A percentile compares a stretch with the other conserved stretches of the same genome.
These are phyloP conservation scores for Oeneis ivallda DNA, from an alignment of 2,888 invertebrate species.

Conservation along the genomic window DNA sequence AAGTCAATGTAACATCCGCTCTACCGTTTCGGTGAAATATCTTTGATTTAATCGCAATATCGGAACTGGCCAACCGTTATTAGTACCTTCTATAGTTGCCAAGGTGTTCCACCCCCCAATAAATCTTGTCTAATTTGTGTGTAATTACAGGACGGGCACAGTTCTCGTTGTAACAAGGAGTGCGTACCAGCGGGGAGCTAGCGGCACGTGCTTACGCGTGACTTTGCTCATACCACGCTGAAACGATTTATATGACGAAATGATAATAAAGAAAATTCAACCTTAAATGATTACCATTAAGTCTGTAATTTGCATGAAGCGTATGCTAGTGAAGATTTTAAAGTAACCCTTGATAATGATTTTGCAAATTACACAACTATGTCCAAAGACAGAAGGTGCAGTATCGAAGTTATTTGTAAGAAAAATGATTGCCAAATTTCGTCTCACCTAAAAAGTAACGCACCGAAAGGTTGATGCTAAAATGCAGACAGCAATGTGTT, in stretches of 20 bases:
- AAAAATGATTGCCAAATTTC: slow-evolving; percentile 44
- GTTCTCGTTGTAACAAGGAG: slow-evolving; percentile 78
- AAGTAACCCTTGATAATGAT: slow-evolving; percentile 18
- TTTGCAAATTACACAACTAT: slow-evolving; percentile 43
- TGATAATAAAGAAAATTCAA: slow-evolving; percentile 41
- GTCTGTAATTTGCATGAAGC: slow-evolving; percentile 38
- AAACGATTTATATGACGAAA: slow-evolving; percentile 43
- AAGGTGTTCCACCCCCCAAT: slow-evolving; percentile 81
- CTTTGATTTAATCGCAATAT: slow-evolving; percentile 63
- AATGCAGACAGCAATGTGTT: slow-evolving; percentile 68
- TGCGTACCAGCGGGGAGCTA: slow-evolving; percentile 76
- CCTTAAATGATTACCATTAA: slow-evolving; percentile 38
- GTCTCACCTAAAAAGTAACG: slow-evolving; percentile 58
- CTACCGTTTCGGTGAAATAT: not conserved
- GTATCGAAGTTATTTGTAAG: slow-evolving; percentile 47
- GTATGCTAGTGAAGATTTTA: slow-evolving; percentile 2
- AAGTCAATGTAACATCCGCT: not conserved
- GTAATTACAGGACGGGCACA: slow-evolving; percentile 80
- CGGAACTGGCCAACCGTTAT: slow-evolving; percentile 76
- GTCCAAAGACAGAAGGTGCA: slow-evolving; percentile 53
- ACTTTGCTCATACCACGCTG: slow-evolving; percentile 31
- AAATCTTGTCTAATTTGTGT: slow-evolving; percentile 83
- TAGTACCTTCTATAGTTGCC: slow-evolving; percentile 79
- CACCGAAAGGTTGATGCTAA: slow-evolving; percentile 69
- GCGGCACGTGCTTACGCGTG: slow-evolving; percentile 79